phyloP scores from a whole-genome alignment of 2,797 vertebrate genomes.

The Sebastiscus tertius region DNA sequence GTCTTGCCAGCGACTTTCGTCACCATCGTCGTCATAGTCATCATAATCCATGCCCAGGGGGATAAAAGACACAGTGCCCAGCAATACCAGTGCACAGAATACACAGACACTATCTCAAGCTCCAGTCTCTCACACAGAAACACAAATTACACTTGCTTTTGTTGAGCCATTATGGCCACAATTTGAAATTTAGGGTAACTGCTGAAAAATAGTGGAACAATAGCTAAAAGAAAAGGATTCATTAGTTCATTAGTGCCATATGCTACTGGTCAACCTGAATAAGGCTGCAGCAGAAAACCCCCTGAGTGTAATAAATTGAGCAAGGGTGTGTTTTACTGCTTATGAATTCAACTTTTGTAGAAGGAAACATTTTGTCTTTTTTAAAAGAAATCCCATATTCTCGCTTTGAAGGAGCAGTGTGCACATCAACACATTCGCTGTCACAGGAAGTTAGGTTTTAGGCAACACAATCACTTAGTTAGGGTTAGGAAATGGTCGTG shows the following conservation, averaged over 20 bases:
- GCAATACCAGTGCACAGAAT: background rate
- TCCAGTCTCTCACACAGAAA: background rate
- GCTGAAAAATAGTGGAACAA: background rate
- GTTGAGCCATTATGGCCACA: background rate
- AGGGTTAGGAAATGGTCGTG: too few relatives aligned
- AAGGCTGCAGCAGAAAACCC: background rate
- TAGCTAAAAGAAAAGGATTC: background rate
- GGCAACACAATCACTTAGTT: too few relatives aligned
- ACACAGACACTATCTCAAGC: background rate
- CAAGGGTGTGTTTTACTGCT: background rate
- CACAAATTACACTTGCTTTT: background rate
- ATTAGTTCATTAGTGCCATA: background rate
- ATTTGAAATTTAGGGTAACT: background rate
- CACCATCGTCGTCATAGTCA: background rate
- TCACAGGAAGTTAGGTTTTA: too few relatives aligned
- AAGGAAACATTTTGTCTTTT: background rate
- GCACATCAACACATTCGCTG: too few relatives aligned
- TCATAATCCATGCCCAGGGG: background rate
- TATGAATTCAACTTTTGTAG: background rate
- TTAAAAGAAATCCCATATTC: background rate
- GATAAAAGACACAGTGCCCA: background rate
- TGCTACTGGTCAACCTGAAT: background rate
- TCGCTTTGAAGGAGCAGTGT: background rate
- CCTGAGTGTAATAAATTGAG: background rate
- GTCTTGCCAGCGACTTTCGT: conserved; percentile 2